phyloP scores from a whole-genome alignment of 1,140 invertebrate species.

The Pseudomyrmex concolor region DNA sequence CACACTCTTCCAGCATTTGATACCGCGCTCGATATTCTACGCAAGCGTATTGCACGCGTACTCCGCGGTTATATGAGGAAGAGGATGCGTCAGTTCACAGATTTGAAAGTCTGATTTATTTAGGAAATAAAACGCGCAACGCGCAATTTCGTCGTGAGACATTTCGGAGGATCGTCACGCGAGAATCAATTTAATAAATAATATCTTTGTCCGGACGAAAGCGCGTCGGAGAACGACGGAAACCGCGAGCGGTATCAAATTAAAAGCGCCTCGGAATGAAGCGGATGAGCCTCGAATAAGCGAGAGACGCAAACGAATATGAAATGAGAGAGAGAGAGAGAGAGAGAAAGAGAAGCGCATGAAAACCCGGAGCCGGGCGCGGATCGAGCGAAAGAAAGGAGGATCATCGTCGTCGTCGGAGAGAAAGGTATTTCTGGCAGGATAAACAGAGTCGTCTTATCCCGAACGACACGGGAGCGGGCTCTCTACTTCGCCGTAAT shows the following conservation, averaged over 20 bases:
- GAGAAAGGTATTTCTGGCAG: slow-evolving; percentile 58
- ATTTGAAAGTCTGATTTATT: slow-evolving; percentile 46
- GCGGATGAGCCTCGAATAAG: slow-evolving; percentile 25
- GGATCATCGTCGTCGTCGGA: neutral
- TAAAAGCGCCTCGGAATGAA: slow-evolving; percentile 14
- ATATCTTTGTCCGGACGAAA: neutral
- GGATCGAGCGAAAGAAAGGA: slow-evolving; percentile 15
- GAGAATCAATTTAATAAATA: slow-evolving; percentile 32
- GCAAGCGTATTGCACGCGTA: neutral
- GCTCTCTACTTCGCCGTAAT: slow-evolving; percentile 41
- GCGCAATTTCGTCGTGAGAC: neutral
- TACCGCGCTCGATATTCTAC: neutral
- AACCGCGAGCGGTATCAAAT: slow-evolving; percentile 15
- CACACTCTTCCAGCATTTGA: neutral
- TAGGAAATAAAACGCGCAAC: slow-evolving; percentile 3
- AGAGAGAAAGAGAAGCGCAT: neutral
- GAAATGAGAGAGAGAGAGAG: neutral
- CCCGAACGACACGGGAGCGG: slow-evolving; percentile 25
- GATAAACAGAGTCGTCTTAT: slow-evolving; percentile 57
- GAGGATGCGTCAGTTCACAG: neutral
- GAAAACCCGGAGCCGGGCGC: slow-evolving; percentile 3
- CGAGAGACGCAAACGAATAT: slow-evolving; percentile 9
- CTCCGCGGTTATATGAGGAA: neutral
- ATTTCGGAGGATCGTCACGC: neutral
- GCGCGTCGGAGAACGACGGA: no score